Evolutionary conservation across 1,140 invertebrate species (phyloP), one percentile per base, ranked within the genome.

Genomic region (Saccostrea cuccullata): DNA sequence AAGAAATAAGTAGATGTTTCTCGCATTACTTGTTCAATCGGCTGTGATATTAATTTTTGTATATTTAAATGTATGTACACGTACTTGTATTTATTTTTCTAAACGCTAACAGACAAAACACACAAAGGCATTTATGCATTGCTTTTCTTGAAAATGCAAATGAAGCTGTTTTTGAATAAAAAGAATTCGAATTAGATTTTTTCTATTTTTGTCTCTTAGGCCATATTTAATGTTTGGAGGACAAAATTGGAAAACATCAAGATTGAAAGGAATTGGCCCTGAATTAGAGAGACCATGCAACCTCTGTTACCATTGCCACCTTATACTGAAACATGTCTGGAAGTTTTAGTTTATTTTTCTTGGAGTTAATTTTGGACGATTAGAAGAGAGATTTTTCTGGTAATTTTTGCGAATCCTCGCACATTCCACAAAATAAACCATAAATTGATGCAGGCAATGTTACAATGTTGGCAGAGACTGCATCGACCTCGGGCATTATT

Each of bases 81-180:
- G 30, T 36, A 36, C 30, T 36, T 26, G 26, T 77, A 77, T 77
- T 77, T 77, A 77, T 77, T 77, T 77, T 77, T 77, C 70, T 77
- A 77, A 77, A 26, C 30, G 13, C 30, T 12, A 30, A 36, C 70
- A 77, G 15, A 17, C 15, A 30, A 77, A 26, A n/a, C 23, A 3
- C 30, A 36, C 26, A 4, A 77, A 77, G 30, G 26, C 70, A 77
- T 77, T 77, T 11, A 77, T 77, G 70, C 70, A 15, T 12, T 12
- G 70, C 70, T 77, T 77, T 77, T 30, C 30, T 12, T 15, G 13
- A 36, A 77, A 15, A 26, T 30, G 26, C 30, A 77, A 15, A 26
- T 13, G 8, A 77, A 77, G 23, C 30, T 64, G 58, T 64, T 64
- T 6, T 64, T 64, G 17, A 64, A 64, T 64, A 64, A 64, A 36